A percentile compares a stretch with the other conserved stretches of the same genome.
These are phyloP conservation scores for Neopipo cinnamomea DNA, from an alignment of 2,113 vertebrate genomes.

Conservation along the genomic window DNA sequence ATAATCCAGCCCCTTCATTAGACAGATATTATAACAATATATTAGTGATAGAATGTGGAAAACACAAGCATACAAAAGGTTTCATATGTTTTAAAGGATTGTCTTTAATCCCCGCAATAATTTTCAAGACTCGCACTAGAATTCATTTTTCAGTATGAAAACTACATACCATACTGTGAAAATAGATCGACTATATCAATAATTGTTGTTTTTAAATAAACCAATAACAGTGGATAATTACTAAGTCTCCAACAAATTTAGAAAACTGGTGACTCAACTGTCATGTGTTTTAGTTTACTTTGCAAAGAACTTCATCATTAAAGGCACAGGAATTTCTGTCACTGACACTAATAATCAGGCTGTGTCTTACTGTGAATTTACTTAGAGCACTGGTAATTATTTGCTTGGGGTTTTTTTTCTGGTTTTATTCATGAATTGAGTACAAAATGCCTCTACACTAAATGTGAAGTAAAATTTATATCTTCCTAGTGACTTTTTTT, in stretches of 20 bases:
- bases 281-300: not conserved
- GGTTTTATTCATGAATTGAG: not conserved
- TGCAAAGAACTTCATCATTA: not conserved
- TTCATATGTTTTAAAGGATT: not conserved
- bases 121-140: not conserved
- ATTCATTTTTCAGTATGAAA: not conserved
- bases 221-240: not conserved
- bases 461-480: not conserved
- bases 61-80: not conserved
- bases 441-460: not conserved
- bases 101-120: not conserved
- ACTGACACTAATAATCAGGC: not conserved
- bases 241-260: not conserved
- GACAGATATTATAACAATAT: not conserved
- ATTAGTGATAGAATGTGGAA: not conserved
- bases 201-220: conserved; percentile 4
- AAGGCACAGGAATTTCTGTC: not conserved
- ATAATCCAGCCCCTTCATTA: not conserved
- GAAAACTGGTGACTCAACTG: not conserved
- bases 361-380: not conserved
- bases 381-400: not conserved
- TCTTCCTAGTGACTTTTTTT: not conserved
- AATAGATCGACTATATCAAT: not conserved
- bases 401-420: not conserved
- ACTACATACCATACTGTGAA: not conserved